These are phyloP conservation scores for Cardiocondyla obscurior DNA, from an alignment of 1,140 invertebrate genomes.

Conservation along the genomic window DNA sequence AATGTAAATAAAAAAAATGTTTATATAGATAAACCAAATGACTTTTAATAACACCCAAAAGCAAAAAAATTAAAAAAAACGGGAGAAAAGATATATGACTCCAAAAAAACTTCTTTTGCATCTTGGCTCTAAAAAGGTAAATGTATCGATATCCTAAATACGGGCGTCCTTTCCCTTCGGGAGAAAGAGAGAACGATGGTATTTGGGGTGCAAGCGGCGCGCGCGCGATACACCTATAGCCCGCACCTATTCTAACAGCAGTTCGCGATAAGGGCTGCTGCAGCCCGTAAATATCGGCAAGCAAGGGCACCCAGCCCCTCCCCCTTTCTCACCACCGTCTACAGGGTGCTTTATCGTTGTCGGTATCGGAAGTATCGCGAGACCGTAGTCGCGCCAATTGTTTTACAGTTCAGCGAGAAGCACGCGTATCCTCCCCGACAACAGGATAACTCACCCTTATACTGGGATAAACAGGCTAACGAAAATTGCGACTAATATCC, in stretches of 20 bases:
- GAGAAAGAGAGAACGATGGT: slow-evolving; percentile 6
- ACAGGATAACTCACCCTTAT: slow-evolving; percentile 26
- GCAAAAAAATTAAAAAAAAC: neutral
- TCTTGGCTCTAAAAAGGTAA: neutral
- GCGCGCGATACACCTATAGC: slow-evolving; percentile 64
- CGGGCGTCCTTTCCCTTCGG: neutral
- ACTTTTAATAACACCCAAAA: neutral
- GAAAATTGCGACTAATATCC: slow-evolving; percentile 8
- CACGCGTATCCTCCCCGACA: slow-evolving; percentile 29
- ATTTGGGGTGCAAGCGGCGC: slow-evolving; percentile 44
- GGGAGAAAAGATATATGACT: neutral
- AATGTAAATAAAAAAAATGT: too few species aligned
- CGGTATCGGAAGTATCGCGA: slow-evolving; percentile 70
- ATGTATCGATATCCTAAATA: slow-evolving; percentile 28
- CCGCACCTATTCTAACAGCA: slow-evolving; percentile 75
- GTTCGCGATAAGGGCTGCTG: slow-evolving; percentile 72
- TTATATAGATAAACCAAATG: too few species aligned
- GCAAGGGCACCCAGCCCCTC: slow-evolving; percentile 53
- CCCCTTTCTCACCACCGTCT: slow-evolving; percentile 37
- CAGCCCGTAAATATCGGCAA: slow-evolving; percentile 77
- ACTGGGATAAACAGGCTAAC: slow-evolving; percentile 17
- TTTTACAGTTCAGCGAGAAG: slow-evolving; percentile 67
- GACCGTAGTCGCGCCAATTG: slow-evolving; percentile 71
- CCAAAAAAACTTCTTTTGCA: neutral
- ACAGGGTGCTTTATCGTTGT: slow-evolving; percentile 61